Evolutionary conservation across 1,140 invertebrate species (phyloP).

Genomic region (Chironomus tepperi): DNA sequence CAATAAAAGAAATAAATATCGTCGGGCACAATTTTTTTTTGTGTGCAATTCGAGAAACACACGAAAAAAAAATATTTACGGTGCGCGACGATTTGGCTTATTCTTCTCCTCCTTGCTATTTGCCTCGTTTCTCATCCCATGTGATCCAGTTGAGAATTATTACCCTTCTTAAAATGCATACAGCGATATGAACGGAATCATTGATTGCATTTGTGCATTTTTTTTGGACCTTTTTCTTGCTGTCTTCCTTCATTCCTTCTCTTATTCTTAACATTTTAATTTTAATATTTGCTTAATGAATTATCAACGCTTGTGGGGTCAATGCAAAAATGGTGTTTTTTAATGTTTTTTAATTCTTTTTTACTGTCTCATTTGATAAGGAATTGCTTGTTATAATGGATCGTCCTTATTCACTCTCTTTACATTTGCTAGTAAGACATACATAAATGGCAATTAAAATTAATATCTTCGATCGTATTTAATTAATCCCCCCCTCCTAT

Average conservation of each 20-base stretch:
- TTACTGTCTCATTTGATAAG: not conserved
- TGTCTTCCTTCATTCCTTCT: not conserved
- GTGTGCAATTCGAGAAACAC: not conserved
- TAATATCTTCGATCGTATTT: slow-evolving; percentile 9
- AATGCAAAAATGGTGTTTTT: slow-evolving; percentile 10
- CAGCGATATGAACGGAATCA: slow-evolving; percentile 17
- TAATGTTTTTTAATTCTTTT: not conserved
- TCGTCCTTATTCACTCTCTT: not conserved
- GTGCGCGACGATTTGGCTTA: not conserved
- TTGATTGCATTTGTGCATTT: slow-evolving; percentile 19
- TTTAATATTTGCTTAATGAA: slow-evolving; percentile 20
- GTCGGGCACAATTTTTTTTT: not conserved
- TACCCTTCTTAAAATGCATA: slow-evolving; percentile 18
- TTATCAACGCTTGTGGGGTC: not conserved
- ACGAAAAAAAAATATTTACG: slow-evolving; percentile 11
- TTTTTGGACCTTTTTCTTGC: not conserved
- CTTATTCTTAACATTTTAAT: slow-evolving; percentile 18
- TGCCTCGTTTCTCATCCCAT: not conserved
- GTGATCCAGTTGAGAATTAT: not conserved
- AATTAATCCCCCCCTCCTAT: not conserved
- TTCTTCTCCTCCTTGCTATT: not conserved
- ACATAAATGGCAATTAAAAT: slow-evolving; percentile 9
- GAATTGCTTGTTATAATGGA: slow-evolving; percentile 7
- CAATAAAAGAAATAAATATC: slow-evolving; percentile 24
- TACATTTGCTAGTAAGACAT: not conserved